phyloP scores from a whole-genome alignment of 1,140 invertebrate genomes.

The Lasioglossum albipes region DNA sequence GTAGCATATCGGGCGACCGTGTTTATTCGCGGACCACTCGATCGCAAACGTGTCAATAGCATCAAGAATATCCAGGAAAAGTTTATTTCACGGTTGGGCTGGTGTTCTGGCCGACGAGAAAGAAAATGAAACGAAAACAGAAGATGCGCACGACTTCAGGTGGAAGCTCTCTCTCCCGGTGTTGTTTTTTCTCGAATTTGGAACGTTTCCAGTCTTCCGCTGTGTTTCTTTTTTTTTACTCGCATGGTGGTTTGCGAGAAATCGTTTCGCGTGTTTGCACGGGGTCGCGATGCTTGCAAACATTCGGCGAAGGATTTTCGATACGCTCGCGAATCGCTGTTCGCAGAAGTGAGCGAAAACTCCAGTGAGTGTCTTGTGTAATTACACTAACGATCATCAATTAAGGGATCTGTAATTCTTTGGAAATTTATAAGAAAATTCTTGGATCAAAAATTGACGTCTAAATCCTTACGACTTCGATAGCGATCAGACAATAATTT shows the following conservation, averaged over 20 bases:
- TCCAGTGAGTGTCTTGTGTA: too few species aligned
- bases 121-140: neutral
- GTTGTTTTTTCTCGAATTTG: constrained; percentile 9
- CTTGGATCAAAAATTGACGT: too few species aligned
- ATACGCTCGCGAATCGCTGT: neutral
- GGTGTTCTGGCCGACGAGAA: constrained; percentile 16
- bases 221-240: neutral
- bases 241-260: neutral
- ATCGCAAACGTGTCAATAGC: constrained; percentile 7
- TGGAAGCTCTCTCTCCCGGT: neutral
- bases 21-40: neutral
- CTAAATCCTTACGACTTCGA: too few species aligned
- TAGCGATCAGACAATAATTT: too few species aligned
- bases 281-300: constrained; percentile 1
- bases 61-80: constrained; percentile 14
- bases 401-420: too few species aligned
- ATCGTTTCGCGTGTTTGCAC: constrained; percentile 24
- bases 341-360: neutral
- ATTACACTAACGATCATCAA: too few species aligned
- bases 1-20: neutral
- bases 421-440: too few species aligned
- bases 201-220: neutral
- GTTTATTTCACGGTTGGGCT: constrained; percentile 32
- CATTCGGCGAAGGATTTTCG: neutral
- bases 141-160: constrained; percentile 1